These are phyloP conservation scores for Drepana arcuata DNA, from an alignment of 1,140 invertebrate species.

Conservation along the genomic window DNA sequence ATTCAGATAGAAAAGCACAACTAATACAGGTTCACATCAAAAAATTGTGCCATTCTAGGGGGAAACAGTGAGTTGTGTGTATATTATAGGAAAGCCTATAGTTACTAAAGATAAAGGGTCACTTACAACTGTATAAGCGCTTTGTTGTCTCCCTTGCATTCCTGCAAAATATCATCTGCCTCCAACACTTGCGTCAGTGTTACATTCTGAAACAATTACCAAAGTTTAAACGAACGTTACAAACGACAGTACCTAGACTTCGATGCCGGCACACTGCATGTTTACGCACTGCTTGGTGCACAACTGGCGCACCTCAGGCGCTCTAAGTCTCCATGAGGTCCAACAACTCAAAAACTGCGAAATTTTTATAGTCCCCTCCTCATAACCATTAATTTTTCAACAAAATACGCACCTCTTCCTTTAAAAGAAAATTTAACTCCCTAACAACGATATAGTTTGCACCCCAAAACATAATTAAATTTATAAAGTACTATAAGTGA, in stretches of 20 bases:
- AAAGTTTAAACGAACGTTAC: constrained; percentile 5
- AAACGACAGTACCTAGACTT: constrained; percentile 1
- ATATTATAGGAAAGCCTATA: too few relatives aligned
- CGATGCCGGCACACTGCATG: too few relatives aligned
- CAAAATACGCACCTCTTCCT: constrained; percentile 60
- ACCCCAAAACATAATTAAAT: constrained; percentile 66
- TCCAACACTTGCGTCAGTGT: constrained; percentile 92
- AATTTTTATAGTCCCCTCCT: constrained; percentile 20
- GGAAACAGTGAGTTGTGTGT: too few relatives aligned
- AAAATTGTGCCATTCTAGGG: too few relatives aligned
- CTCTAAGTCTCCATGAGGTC: too few relatives aligned
- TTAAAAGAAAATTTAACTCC: constrained; percentile 56
- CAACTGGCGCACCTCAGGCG: too few relatives aligned
- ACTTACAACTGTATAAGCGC: constrained; percentile 95
- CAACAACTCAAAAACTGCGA: constrained; percentile 10
- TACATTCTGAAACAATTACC: constrained; percentile 81
- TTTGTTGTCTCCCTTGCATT: constrained; percentile 95
- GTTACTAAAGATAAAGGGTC: too few relatives aligned
- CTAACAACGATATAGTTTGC: constrained; percentile 52
- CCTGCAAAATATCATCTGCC: constrained; percentile 95
- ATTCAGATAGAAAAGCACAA: too few relatives aligned
- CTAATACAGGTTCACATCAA: too few relatives aligned
- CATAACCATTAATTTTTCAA: constrained; percentile 60
- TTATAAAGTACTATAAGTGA: constrained; percentile 49
- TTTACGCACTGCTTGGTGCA: too few relatives aligned